Base-by-base conservation (phyloP, 2,888 invertebrate species). In the Parelbella ahira region DNA sequence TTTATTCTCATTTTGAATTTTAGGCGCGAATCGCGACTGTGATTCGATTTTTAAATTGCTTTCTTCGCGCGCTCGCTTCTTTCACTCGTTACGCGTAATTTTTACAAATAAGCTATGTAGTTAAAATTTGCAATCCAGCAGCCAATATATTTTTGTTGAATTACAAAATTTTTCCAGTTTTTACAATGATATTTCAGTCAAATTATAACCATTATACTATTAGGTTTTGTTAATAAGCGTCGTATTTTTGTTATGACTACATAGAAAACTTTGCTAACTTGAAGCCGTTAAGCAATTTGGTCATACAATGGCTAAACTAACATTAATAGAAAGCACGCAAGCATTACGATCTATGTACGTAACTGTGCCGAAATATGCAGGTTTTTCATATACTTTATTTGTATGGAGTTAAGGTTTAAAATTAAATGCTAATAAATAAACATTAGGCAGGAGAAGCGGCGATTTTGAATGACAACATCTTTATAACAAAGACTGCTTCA, bases 1-100 rank as follows among this genome's bases (percentile, higher is more conserved):
- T 69, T 71, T 66, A 66, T 62, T 58, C 55, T 63, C 48, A 58
- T 65, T 79, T 76, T 66, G 45, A 68, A 78, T 77, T 78, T 72
- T 48, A 64, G 69, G 68, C 61, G 63, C 67, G 68, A 13, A 58
- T 47, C 44, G 45, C 50, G 48, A 45, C 47, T 60, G 71, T 70
- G 75, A 60, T 69, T 68, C 57, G 63, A 63, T 67, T 79, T 71
- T 63, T 54, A 61, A 78, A 62, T 46, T 47, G 63, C 63, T 66
- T 63, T 66, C 63, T 60, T 66, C 46, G 44, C 34, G 47, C 47
- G 44, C 47, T 49, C 47, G 39, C 42, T 33, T 44, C 37, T 38
- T 23, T 43, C 33, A 33, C 25, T 27, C 28, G 12, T 21, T 41
- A 41, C 33, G 41, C 19, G 13, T 33, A 33, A 12, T 19, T 39